A percentile compares a stretch with the other conserved stretches of the same genome.
Conservation (phyloP, 2,797 vertebrate genomes). For the Graptemys geographica region DNA sequence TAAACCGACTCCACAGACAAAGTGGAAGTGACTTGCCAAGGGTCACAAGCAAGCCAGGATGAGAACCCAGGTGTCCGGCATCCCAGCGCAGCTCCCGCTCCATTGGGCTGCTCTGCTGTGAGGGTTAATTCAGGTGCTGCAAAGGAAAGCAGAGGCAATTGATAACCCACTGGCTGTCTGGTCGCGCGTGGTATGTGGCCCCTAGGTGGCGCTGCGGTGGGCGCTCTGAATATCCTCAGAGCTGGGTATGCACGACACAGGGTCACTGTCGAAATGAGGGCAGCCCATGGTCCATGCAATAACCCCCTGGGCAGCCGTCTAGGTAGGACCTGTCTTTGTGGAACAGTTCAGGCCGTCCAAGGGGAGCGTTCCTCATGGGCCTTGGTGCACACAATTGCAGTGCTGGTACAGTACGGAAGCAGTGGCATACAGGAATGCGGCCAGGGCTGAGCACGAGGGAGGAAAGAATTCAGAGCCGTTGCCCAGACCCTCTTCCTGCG, state of each 20-base stretch:
- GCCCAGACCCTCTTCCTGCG: too few relatives aligned
- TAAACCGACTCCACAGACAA: too few relatives aligned
- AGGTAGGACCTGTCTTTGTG: neutral
- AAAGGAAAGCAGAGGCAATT: neutral
- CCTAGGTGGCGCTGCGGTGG: neutral
- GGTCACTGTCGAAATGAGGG: neutral
- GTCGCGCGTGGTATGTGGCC: neutral
- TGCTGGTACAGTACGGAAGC: neutral
- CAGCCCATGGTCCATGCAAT: neutral
- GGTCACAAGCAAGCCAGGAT: too few relatives aligned
- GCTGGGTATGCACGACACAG: neutral
- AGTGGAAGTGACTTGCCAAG: too few relatives aligned
- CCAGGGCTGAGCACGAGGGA: neutral
- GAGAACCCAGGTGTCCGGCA: too few relatives aligned
- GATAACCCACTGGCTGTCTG: neutral
- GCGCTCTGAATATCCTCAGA: neutral
- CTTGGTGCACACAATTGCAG: neutral
- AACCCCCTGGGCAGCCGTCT: neutral
- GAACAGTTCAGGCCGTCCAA: neutral
- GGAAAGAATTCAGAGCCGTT: neutral
- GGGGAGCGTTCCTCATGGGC: neutral
- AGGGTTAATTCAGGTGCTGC: neutral
- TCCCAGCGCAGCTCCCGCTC: accelerated
- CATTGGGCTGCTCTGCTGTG: accelerated
- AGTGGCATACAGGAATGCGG: too few relatives aligned